Percentiles rank a stretch among this genome's conserved stretches.
Evolutionary conservation across 1,140 invertebrate species (phyloP).

Genomic region (Epicauta chinensis): DNA sequence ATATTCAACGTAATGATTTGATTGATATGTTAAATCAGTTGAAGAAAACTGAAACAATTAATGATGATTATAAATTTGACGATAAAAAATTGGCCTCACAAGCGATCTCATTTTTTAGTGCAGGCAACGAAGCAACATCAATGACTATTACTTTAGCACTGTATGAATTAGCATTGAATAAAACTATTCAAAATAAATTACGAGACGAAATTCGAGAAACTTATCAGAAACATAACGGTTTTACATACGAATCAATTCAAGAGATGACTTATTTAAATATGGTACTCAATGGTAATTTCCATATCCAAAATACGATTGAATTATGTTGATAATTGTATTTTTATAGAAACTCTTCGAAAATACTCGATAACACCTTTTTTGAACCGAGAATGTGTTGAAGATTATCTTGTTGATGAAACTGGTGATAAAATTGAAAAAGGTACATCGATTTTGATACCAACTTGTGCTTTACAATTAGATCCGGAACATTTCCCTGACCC

Average conservation of each 20-base stretch:
- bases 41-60: too few relatives aligned
- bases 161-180: too few relatives aligned
- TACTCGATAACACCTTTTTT: constrained; percentile 10
- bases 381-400: constrained; percentile 19
- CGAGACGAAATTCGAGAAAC: too few relatives aligned
- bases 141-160: too few relatives aligned
- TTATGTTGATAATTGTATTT: too few relatives aligned
- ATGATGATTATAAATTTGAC: too few relatives aligned
- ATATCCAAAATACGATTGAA: neutral
- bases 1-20: too few relatives aligned
- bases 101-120: too few relatives aligned
- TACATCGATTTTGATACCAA: constrained; percentile 50
- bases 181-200: too few relatives aligned
- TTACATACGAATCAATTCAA: constrained; percentile 38
- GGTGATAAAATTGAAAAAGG: constrained; percentile 45
- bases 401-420: constrained; percentile 46
- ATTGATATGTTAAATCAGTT: too few relatives aligned
- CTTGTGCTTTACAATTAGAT: constrained; percentile 53
- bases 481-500: constrained; percentile 56
- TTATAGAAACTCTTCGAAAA: constrained; percentile 8
- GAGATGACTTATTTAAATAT: constrained; percentile 41
- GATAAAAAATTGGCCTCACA: too few relatives aligned
- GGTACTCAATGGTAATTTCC: constrained; percentile 45
- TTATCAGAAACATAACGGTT: constrained; percentile 19
- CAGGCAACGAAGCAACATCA: too few relatives aligned